Base-by-base conservation (phyloP, 2,888 invertebrate genomes). In the Myathropa florea region DNA sequence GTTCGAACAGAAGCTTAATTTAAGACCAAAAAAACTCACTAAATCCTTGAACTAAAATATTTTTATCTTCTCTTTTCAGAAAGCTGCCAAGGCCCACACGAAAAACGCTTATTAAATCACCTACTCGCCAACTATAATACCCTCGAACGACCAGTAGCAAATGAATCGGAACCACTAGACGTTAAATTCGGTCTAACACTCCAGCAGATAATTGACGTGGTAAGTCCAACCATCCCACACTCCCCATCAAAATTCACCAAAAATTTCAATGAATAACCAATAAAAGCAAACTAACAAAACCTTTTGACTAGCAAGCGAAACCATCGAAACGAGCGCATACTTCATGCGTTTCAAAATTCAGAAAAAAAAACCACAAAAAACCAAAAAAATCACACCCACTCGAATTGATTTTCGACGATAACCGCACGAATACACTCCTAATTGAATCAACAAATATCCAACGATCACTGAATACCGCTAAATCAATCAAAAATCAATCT, bases 201-300 rank as follows among this genome's bases (percentile, higher is more conserved):
- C 90, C 97, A 97, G 93, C 97, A 98, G 94, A 97, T 98, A 93
- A 97, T 98, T 92, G 97, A 98, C 93, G 97, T 98, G 96, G 97
- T 98, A 94, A 96, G 97, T 95, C 80, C 14, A 4, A 18, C 18
- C 46, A 46, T 18, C 18, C 46, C 46, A 46, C 46, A n/a, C 46
- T 46, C 18, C 18, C 18, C 46, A n/a, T n/a, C n/a, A n/a, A n/a
- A 46, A 33, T 33, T 2, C 4, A 46, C 18, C 2, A 3, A 6
- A 14, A 39, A 39, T 7, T 18, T 18, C 12, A 57, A 57, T 26
- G 24, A 10, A 46, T 65, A 72, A 46, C 7, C 26, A 63, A 46
- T 26, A 2, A 36, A 59, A 55, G 18, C 4, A 33, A 53, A 14
- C 55, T n/a, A 1, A 57, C 55, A 24, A 36, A 26, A 63, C 78